A percentile compares a stretch with the other conserved stretches of the same genome.
These are phyloP conservation scores for Leptothorax acervorum DNA, from an alignment of 2,888 invertebrate genomes.

Conservation along the genomic window DNA sequence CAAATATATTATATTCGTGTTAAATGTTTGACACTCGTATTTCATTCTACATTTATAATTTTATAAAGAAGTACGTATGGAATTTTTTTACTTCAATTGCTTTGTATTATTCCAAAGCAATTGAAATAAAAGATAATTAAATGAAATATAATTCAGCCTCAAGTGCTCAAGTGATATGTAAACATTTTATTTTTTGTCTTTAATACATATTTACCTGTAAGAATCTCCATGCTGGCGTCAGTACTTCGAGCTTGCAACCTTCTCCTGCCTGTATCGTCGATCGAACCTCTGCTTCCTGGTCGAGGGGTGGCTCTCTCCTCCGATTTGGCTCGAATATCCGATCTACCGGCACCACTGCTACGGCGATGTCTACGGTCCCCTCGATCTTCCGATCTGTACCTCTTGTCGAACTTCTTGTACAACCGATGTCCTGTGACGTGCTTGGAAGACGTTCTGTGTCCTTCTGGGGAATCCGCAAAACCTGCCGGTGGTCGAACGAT, in stretches of 20 bases:
- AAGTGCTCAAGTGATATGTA: not conserved
- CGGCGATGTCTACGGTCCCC: slow-evolving; percentile 88
- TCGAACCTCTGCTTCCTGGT: slow-evolving; percentile 79
- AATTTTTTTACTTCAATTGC: not conserved
- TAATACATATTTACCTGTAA: slow-evolving; percentile 78
- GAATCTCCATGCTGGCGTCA: slow-evolving; percentile 88
- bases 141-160: not conserved
- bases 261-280: slow-evolving; percentile 79
- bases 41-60: not conserved
- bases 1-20: not conserved
- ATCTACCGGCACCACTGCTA: slow-evolving; percentile 87
- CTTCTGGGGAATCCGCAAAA: slow-evolving; percentile 93
- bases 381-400: slow-evolving; percentile 93
- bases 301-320: slow-evolving; percentile 81
- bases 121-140: not conserved
- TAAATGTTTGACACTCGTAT: not conserved
- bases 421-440: slow-evolving; percentile 85
- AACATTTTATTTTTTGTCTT: not conserved
- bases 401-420: slow-evolving; percentile 92
- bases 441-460: slow-evolving; percentile 81
- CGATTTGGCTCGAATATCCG: slow-evolving; percentile 92
- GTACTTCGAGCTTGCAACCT: slow-evolving; percentile 88
- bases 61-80: not conserved
- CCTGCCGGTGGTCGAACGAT: slow-evolving; percentile 96
- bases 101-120: not conserved